Conservation (phyloP, 2,113 vertebrate species). For the Paedocypris sp. region DNA sequence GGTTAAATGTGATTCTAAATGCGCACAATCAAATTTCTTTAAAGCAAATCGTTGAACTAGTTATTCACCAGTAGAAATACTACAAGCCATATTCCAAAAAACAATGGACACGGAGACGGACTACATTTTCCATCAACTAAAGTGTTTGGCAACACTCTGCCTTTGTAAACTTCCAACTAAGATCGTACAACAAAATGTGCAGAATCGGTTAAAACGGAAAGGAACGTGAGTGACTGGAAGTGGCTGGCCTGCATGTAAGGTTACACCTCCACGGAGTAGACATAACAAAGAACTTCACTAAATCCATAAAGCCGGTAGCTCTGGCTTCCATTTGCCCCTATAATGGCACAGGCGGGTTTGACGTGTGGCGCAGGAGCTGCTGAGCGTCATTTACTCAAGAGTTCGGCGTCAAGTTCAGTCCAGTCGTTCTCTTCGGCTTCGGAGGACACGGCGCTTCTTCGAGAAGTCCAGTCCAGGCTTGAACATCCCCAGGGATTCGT, state of each 20-base stretch:
- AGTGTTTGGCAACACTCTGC: conserved; percentile 19
- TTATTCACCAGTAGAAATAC: no score
- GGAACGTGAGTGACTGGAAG: conserved; percentile 17
- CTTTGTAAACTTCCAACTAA: no score
- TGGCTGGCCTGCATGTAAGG: conserved; percentile 44
- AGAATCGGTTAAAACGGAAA: background rate
- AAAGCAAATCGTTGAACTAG: no score
- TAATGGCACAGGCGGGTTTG: conserved; percentile 18
- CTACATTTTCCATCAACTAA: no score
- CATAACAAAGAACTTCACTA: conserved; percentile 60
- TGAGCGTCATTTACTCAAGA: conserved; percentile 3
- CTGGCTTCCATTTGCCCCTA: conserved; percentile 18
- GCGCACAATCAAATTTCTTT: no score
- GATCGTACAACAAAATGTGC: conserved; percentile 9
- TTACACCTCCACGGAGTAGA: conserved; percentile 54
- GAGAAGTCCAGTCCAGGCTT: no score
- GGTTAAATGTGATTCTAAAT: no score
- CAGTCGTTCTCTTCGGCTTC: background rate
- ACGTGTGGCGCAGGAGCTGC: conserved; percentile 6
- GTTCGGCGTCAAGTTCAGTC: background rate
- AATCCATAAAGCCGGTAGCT: conserved; percentile 34
- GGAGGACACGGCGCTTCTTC: background rate
- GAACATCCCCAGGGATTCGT: no score
- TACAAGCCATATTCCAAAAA: no score
- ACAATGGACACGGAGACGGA: no score